Evolutionary conservation across 2,797 vertebrate species (phyloP).

Genomic region (Oryzias sinensis): DNA sequence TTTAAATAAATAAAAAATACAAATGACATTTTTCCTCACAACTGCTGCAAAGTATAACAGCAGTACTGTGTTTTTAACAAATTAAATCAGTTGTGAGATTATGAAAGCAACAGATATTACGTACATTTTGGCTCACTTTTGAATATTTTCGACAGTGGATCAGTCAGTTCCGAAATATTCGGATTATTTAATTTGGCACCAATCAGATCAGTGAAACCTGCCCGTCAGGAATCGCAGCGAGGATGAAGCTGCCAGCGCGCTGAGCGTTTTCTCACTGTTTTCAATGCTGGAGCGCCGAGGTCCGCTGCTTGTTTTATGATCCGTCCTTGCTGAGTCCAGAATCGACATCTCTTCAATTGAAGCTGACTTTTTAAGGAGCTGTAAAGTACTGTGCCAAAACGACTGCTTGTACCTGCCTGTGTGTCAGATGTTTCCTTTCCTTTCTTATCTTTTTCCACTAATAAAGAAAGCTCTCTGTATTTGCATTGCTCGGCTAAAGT

Average conservation of each 20-base stretch:
- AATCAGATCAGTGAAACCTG: too few relatives aligned
- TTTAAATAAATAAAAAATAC: too few relatives aligned
- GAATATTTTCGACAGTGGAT: too few relatives aligned
- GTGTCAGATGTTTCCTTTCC: slow-evolving; percentile 30
- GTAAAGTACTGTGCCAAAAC: slow-evolving; percentile 40
- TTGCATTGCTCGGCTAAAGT: slow-evolving; percentile 52
- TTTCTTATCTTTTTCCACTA: slow-evolving; percentile 35
- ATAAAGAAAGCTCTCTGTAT: slow-evolving; percentile 44
- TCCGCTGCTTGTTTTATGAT: slow-evolving; percentile 38
- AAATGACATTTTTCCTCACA: too few relatives aligned
- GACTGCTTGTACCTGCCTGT: slow-evolving; percentile 48
- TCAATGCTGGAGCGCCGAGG: slow-evolving; percentile 19
- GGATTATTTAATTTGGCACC: background rate
- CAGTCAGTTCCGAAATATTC: too few relatives aligned
- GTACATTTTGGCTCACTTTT: too few relatives aligned
- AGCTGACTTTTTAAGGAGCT: slow-evolving; percentile 8
- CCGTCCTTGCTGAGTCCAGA: slow-evolving; percentile 31
- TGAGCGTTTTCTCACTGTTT: slow-evolving; percentile 26
- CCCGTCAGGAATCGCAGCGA: background rate
- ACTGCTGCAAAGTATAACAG: too few relatives aligned
- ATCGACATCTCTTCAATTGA: slow-evolving; percentile 18
- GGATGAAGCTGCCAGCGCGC: slow-evolving; percentile 6
- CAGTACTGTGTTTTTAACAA: too few relatives aligned
- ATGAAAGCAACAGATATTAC: too few relatives aligned
- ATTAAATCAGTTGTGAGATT: too few relatives aligned